Percentiles rank a stretch among this genome's conserved stretches.
Conservation (phyloP, 1,140 invertebrate genomes). For the Cotesia glomerata region DNA sequence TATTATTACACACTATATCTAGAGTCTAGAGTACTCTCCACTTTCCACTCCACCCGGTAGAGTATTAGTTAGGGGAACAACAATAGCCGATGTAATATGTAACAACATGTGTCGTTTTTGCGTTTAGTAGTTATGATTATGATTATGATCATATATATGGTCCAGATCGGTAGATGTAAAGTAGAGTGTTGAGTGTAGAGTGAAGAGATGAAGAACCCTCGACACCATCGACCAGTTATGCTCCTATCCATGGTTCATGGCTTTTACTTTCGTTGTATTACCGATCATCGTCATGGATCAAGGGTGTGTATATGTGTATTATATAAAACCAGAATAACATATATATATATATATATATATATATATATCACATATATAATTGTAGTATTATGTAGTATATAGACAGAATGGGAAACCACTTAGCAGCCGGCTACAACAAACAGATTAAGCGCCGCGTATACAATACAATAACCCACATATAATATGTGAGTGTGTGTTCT, state of each 20-base stretch:
- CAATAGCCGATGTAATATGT: conserved; percentile 47
- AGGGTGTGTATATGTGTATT: neutral
- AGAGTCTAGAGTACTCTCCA: neutral
- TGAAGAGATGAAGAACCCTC: too few species aligned
- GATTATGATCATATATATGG: neutral
- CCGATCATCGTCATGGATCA: neutral
- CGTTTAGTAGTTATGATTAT: conserved; percentile 32
- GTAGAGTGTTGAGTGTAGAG: too few species aligned
- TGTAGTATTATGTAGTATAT: conserved; percentile 35
- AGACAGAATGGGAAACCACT: conserved; percentile 55
- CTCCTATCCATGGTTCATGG: too few species aligned
- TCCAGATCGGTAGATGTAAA: neutral
- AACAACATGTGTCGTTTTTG: conserved; percentile 61
- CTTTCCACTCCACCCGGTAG: neutral
- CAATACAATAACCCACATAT: conserved; percentile 39
- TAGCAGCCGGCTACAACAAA: conserved; percentile 61
- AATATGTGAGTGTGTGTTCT: conserved; percentile 30
- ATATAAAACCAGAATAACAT: too few species aligned
- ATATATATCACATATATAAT: neutral
- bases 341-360: too few species aligned
- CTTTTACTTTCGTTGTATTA: neutral
- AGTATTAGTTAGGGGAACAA: conserved; percentile 11
- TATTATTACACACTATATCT: neutral
- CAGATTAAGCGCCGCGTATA: conserved; percentile 56
- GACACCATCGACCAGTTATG: too few species aligned